A percentile compares a stretch with the other conserved stretches of the same genome.
These are phyloP conservation scores for Lycophotia porphyrea DNA, from an alignment of 2,888 invertebrate species.

Conservation along the genomic window DNA sequence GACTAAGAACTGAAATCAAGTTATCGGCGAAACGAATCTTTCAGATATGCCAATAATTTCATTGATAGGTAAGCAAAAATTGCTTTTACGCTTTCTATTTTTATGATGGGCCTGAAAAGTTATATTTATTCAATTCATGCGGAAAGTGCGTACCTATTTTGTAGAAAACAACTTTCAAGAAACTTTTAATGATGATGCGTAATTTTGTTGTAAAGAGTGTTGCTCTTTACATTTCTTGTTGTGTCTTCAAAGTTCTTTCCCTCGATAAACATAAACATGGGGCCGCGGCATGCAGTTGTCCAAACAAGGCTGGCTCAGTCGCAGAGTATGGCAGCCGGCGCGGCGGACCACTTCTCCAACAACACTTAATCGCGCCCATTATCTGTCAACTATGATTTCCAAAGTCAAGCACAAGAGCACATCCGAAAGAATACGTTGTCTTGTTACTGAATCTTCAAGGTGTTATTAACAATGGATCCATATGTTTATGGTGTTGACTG, in stretches of 20 bases:
- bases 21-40: constrained; percentile 46
- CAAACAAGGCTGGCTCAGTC: constrained; percentile 25
- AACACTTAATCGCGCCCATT: constrained; percentile 70
- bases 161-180: background rate
- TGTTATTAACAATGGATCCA: constrained; percentile 25
- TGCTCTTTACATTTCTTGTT: constrained; percentile 1
- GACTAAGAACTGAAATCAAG: constrained; percentile 35
- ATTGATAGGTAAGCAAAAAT: constrained; percentile 33
- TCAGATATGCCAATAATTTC: constrained; percentile 36
- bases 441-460: constrained; percentile 41
- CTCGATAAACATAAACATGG: background rate
- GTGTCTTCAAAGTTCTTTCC: background rate
- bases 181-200: background rate
- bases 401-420: constrained; percentile 43
- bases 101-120: constrained; percentile 11
- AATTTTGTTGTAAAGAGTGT: constrained; percentile 13
- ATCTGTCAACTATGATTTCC: constrained; percentile 76
- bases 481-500: constrained; percentile 25
- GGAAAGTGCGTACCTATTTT: constrained; percentile 6
- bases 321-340: constrained; percentile 43
- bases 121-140: constrained; percentile 14
- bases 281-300: constrained; percentile 14
- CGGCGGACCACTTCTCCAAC: constrained; percentile 54
- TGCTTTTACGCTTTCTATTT: constrained; percentile 49
- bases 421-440: constrained; percentile 49